Evolutionary conservation across 2,797 vertebrate genomes (phyloP).

Genomic region (Labeo calbasu): DNA sequence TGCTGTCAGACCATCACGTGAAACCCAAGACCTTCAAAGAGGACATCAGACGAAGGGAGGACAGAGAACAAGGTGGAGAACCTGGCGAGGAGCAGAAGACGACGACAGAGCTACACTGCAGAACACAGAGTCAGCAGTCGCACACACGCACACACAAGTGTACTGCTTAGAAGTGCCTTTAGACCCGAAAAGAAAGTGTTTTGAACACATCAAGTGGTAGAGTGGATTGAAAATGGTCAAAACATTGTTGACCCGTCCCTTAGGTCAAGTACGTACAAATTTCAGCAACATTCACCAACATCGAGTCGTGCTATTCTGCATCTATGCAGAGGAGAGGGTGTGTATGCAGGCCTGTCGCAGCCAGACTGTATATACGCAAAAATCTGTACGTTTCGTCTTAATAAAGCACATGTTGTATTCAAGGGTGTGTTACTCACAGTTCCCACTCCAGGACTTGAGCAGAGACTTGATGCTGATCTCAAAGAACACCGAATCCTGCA

Average conservation of each 20-base stretch:
- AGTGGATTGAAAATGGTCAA: background rate
- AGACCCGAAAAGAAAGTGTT: background rate
- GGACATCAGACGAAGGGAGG: constrained; percentile 19
- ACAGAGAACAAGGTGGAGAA: constrained; percentile 16
- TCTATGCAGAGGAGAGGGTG: constrained; percentile 19
- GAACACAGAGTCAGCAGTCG: background rate
- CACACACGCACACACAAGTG: background rate
- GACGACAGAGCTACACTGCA: background rate
- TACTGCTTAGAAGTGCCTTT: background rate
- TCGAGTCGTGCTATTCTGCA: background rate
- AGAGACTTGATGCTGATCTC: constrained; percentile 99
- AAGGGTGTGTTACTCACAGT: constrained; percentile 84
- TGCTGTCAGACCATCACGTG: background rate
- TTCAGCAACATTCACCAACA: background rate
- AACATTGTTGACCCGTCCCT: background rate
- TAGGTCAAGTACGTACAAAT: background rate
- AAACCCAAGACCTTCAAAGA: constrained; percentile 27
- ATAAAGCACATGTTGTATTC: constrained; percentile 5
- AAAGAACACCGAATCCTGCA: constrained; percentile 97
- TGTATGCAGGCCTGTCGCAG: background rate
- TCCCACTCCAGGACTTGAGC: constrained; percentile 95
- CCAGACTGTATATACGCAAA: background rate
- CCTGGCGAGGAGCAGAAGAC: background rate
- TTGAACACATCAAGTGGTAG: background rate
- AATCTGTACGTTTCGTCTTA: constrained; percentile 15